These are phyloP conservation scores for Cephus cinctus DNA, from an alignment of 1,140 invertebrate species.

Conservation along the genomic window DNA sequence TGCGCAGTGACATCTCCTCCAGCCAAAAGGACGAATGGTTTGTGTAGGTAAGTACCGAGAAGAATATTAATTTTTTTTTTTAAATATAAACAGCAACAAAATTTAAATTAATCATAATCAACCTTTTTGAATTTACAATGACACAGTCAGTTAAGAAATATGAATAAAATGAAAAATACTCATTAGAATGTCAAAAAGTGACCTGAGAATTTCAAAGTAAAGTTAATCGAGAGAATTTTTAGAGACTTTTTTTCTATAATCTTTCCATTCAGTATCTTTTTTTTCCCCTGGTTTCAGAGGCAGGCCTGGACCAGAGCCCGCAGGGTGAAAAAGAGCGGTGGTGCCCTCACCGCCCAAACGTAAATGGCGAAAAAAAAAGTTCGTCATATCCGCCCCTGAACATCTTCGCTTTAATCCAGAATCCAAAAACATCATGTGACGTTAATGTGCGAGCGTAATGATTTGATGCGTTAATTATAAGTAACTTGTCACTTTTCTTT, in stretches of 20 bases:
- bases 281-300: slow-evolving; percentile 54
- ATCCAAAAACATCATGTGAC: too few species aligned
- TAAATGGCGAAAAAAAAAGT: too few species aligned
- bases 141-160: too few species aligned
- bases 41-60: slow-evolving; percentile 57
- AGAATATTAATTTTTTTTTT: slow-evolving; percentile 7
- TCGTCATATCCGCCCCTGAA: too few species aligned
- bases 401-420: too few species aligned
- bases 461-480: too few species aligned
- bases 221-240: not conserved
- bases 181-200: not conserved
- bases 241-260: not conserved
- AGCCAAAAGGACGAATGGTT: slow-evolving; percentile 67
- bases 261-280: slow-evolving; percentile 7
- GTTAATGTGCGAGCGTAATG: too few species aligned
- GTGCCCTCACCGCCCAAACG: slow-evolving; percentile 52
- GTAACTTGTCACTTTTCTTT: too few species aligned
- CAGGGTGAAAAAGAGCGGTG: slow-evolving; percentile 56
- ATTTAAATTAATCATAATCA: not conserved
- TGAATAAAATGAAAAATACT: not conserved
- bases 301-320: slow-evolving; percentile 59
- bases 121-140: too few species aligned
- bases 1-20: slow-evolving; percentile 62
- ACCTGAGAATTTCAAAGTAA: too few species aligned
- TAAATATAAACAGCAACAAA: not conserved